phyloP scores from a whole-genome alignment of 1,140 invertebrate species.

The Hyles euphorbiae region DNA sequence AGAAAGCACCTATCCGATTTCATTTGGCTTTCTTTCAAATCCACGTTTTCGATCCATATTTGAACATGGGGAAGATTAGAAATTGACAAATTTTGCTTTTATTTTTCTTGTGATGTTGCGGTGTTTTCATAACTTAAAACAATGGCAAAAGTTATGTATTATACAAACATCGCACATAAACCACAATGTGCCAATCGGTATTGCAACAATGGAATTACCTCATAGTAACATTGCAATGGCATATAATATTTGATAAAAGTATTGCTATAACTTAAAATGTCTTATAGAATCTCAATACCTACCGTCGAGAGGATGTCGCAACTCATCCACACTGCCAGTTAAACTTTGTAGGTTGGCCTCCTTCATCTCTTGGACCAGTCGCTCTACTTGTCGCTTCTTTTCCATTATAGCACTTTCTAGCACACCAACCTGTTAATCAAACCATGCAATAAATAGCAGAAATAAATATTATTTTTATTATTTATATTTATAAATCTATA shows the following conservation, averaged over 20 bases:
- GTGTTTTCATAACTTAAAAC: too few relatives aligned
- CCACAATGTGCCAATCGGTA: too few relatives aligned
- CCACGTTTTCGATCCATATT: too few relatives aligned
- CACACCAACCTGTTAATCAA: constrained; percentile 77
- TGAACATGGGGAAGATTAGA: too few relatives aligned
- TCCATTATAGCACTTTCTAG: constrained; percentile 88
- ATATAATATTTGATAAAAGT: not conserved
- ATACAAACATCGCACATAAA: too few relatives aligned
- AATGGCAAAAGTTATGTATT: too few relatives aligned
- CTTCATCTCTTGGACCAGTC: constrained; percentile 92
- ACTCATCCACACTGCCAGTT: constrained; percentile 89
- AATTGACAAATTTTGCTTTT: too few relatives aligned
- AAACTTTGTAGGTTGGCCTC: constrained; percentile 93
- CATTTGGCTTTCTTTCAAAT: too few relatives aligned
- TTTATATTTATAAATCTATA: not conserved
- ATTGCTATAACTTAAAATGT: not conserved
- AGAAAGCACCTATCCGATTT: too few relatives aligned
- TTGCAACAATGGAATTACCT: too few relatives aligned
- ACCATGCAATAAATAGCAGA: not conserved
- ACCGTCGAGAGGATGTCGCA: constrained; percentile 87
- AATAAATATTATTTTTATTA: not conserved
- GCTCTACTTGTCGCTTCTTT: constrained; percentile 90
- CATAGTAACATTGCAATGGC: too few relatives aligned
- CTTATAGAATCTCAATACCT: constrained; percentile 10
- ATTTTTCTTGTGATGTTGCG: too few relatives aligned